Evolutionary conservation across 2,113 vertebrate species (phyloP).

Genomic region (Hypanus sabinus): DNA sequence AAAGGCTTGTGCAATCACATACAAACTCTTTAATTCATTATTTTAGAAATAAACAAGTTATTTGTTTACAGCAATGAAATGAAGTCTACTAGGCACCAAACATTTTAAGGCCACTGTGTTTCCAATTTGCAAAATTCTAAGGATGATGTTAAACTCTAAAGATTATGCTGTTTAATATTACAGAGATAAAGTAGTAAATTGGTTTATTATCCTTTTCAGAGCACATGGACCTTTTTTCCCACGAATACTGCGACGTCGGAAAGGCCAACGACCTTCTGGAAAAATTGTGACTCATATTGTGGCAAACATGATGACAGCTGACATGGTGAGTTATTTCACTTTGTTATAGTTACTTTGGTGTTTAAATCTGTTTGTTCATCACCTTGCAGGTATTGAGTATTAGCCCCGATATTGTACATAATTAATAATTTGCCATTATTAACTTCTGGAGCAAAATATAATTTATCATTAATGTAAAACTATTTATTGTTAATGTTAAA

Average conservation of each 20-base stretch:
- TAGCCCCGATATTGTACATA: background rate
- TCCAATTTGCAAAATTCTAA: background rate
- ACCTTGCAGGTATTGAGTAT: background rate
- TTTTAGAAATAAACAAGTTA: too few species aligned
- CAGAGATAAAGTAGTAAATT: slow-evolving; percentile 33
- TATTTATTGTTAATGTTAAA: background rate
- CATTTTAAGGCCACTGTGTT: background rate
- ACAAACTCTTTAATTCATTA: too few species aligned
- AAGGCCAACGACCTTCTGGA: slow-evolving; percentile 53
- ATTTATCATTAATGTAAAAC: background rate
- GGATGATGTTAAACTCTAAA: background rate
- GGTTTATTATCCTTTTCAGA: slow-evolving; percentile 42
- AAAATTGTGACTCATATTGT: slow-evolving; percentile 58
- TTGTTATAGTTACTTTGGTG: background rate
- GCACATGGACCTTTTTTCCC: slow-evolving; percentile 57
- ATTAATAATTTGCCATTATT: background rate
- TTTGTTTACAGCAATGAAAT: too few species aligned
- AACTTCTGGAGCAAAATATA: background rate
- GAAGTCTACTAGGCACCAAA: too few species aligned
- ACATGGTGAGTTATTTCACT: slow-evolving; percentile 52
- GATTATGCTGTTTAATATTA: background rate
- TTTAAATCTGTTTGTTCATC: background rate
- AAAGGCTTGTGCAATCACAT: too few species aligned
- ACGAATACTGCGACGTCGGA: slow-evolving; percentile 55
- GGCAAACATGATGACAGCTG: slow-evolving; percentile 55